phyloP scores from a whole-genome alignment of 1,140 invertebrate species.

The Berghia stephanieae region DNA sequence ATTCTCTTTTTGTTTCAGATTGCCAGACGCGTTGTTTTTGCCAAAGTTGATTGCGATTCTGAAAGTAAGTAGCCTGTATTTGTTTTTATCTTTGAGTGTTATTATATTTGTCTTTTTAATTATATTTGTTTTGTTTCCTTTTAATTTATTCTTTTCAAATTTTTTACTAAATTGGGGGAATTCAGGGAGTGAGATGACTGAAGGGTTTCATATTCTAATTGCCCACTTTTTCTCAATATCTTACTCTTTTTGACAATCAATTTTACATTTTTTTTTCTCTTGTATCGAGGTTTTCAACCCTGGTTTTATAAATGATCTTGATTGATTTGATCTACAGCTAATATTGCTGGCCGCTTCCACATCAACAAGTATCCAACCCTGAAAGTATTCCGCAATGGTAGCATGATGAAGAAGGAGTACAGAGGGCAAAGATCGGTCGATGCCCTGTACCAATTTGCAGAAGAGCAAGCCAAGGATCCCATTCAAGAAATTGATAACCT shows the following conservation, averaged over 20 bases:
- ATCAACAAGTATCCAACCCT: slow-evolving; percentile 98
- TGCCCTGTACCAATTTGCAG: slow-evolving; percentile 86
- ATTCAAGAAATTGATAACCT: slow-evolving; percentile 81
- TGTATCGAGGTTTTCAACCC: too few relatives aligned
- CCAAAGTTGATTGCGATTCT: slow-evolving; percentile 95
- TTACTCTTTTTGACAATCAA: too few relatives aligned
- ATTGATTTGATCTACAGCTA: slow-evolving; percentile 67
- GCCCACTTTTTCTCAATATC: background rate
- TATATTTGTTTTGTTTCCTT: background rate
- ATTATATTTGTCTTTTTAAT: background rate
- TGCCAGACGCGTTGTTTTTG: slow-evolving; percentile 87
- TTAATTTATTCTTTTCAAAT: background rate
- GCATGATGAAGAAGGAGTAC: slow-evolving; percentile 94
- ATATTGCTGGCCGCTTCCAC: slow-evolving; percentile 88
- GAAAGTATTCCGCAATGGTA: slow-evolving; percentile 94
- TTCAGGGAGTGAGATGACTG: too few relatives aligned
- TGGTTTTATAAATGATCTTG: background rate
- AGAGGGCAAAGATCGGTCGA: slow-evolving; percentile 81
- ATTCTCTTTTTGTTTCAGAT: slow-evolving; percentile 67
- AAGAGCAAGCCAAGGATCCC: slow-evolving; percentile 89
- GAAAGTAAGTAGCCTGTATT: slow-evolving; percentile 74
- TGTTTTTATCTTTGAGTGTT: background rate
- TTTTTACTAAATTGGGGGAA: too few relatives aligned
- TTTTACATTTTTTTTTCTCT: too few relatives aligned
- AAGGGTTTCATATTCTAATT: too few relatives aligned